Conservation (phyloP, 2,888 invertebrate genomes). For the Parnassius glacialis region DNA sequence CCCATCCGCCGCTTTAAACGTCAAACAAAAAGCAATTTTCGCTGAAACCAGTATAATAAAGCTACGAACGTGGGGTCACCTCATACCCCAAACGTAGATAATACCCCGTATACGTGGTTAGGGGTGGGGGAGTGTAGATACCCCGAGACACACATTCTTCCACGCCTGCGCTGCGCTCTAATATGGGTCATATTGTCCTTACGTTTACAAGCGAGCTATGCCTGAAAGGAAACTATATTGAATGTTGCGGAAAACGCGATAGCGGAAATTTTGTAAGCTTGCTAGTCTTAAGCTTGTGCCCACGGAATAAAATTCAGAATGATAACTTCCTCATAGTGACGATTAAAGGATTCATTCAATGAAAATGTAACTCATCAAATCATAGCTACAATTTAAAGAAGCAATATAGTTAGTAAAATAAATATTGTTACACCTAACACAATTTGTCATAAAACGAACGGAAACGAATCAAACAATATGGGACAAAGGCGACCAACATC, state of each 20-base stretch:
- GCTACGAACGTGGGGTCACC: slow-evolving; percentile 38
- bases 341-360: too few species aligned
- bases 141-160: slow-evolving; percentile 66
- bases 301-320: too few species aligned
- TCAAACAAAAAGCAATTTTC: slow-evolving; percentile 51
- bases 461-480: slow-evolving; percentile 15
- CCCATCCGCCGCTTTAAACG: slow-evolving; percentile 32
- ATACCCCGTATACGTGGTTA: slow-evolving; percentile 43
- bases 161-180: slow-evolving; percentile 63
- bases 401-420: too few species aligned
- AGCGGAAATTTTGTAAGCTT: not conserved
- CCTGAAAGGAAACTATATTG: slow-evolving; percentile 26
- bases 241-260: slow-evolving; percentile 6
- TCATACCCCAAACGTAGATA: slow-evolving; percentile 43
- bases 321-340: too few species aligned
- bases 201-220: slow-evolving; percentile 36
- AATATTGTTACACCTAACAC: slow-evolving; percentile 1
- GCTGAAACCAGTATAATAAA: slow-evolving; percentile 50
- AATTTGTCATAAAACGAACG: slow-evolving; percentile 18
- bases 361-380: too few species aligned
- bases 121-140: slow-evolving; percentile 36
- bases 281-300: too few species aligned
- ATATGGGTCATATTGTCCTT: slow-evolving; percentile 72
- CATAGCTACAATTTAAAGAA: too few species aligned
- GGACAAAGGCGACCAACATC: slow-evolving; percentile 18